Conservation (phyloP, 1,140 invertebrate species). For the Scaptomyza pallida region DNA sequence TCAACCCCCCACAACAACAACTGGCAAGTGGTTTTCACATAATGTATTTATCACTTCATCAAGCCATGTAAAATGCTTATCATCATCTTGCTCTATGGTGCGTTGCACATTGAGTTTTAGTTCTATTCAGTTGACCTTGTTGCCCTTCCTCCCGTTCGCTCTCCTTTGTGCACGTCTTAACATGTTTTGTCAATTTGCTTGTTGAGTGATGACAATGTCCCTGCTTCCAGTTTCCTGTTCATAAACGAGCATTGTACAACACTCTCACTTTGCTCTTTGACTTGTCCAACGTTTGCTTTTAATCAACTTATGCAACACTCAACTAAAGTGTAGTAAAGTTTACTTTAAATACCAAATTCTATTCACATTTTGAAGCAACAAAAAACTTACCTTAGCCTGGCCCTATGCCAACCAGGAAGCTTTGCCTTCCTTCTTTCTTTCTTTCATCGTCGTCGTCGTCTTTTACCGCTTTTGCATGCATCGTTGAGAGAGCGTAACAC, state of each 20-base stretch:
- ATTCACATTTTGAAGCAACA: constrained; percentile 1
- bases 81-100: constrained; percentile 43
- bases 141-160: constrained; percentile 6
- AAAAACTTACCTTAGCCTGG: background rate
- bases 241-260: constrained; percentile 1
- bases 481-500: constrained; percentile 42
- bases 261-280: constrained; percentile 28
- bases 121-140: constrained; percentile 65
- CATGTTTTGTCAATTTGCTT: constrained; percentile 73
- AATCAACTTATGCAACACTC: constrained; percentile 62
- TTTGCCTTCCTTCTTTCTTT: too few relatives aligned
- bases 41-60: constrained; percentile 81
- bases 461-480: constrained; percentile 31
- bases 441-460: too few relatives aligned
- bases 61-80: constrained; percentile 67
- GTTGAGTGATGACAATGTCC: constrained; percentile 61
- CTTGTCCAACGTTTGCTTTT: constrained; percentile 42
- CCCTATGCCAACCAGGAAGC: too few relatives aligned
- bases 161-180: constrained; percentile 1
- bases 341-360: constrained; percentile 20
- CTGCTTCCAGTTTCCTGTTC: constrained; percentile 48
- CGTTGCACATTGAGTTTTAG: constrained; percentile 16
- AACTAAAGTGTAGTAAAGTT: constrained; percentile 3
- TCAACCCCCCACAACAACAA: background rate
- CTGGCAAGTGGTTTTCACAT: constrained; percentile 41